Base-by-base conservation (phyloP, 2,888 invertebrate species). In the Sylvicola cinctus region DNA sequence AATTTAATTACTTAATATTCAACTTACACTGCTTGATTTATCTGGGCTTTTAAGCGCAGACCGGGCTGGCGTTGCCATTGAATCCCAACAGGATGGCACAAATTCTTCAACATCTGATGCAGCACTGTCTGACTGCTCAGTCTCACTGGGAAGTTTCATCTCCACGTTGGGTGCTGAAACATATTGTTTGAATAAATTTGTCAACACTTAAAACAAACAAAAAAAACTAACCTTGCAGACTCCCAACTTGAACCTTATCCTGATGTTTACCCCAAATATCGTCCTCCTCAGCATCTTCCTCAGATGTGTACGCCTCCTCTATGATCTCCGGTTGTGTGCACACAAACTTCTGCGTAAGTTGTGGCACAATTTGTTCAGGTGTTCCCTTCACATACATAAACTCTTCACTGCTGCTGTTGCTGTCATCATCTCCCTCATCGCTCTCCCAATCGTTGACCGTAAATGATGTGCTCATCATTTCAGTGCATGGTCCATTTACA, bases 21-120 rank as follows among this genome's bases (percentile, higher is more conserved):
- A 20, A 42, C 42, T 44, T 39, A 43, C 42, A 38, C 42, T 44
- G 29, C 39, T 42, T 12, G 41, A 39, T 39, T 45, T 46, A 32
- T 49, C 49, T 2, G 70, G 69, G 34, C 68, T 69, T 39, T 68
- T 62, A 13, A 83, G 57, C 12, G 79, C 74, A 16, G 79, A 76
- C 54, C 77, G 73, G 33, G 68, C 63, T n/a, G 83, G 83, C 2
- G 67, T 72, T 13, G 79, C 72, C 46, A 70, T 68, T 44, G 76
- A 74, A 54, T 81, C 74, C 83, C 83, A 83, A 39, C 76, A 76
- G 3, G 78, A 80, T 5, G 80, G 79, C 37, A 78, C 71, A 52
- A 80, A 80, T 49, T 74, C 76, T 35, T 69, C 70, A 46, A 74
- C 74, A 41, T 71, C 74, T 8, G 20, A 20, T 6, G 20, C 8